These are phyloP conservation scores for Scomberomorus guttatus DNA, from an alignment of 2,797 vertebrate genomes.

Conservation along the genomic window DNA sequence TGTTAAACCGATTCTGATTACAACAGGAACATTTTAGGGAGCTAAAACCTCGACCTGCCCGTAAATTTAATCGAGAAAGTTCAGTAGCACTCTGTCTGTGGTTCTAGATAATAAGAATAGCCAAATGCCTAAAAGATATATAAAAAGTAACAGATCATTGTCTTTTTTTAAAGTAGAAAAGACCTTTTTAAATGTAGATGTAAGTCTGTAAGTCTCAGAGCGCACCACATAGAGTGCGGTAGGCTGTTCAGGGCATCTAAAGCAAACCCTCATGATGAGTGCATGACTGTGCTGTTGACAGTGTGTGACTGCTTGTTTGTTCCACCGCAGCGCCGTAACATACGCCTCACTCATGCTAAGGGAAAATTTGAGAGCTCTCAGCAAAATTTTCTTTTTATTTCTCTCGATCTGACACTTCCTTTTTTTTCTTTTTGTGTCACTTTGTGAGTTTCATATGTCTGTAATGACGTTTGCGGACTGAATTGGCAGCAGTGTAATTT, in stretches of 20 bases:
- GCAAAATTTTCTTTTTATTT: conserved; percentile 32
- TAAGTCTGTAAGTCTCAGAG: neutral
- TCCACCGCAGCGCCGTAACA: conserved; percentile 7
- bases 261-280: conserved; percentile 55
- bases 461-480: conserved; percentile 4
- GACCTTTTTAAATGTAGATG: neutral
- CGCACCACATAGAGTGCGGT: too few relatives aligned
- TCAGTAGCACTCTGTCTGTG: neutral
- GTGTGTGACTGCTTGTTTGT: conserved; percentile 49
- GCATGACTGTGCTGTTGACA: conserved; percentile 52
- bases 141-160: neutral
- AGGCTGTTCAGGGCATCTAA: conserved; percentile 5
- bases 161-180: neutral
- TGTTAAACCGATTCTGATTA: neutral
- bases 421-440: conserved; percentile 22
- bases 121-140: too few relatives aligned
- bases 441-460: conserved; percentile 18
- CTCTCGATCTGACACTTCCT: conserved; percentile 25
- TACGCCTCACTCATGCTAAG: neutral
- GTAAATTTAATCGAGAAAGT: neutral
- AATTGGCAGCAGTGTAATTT: conserved; percentile 18
- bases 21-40: neutral
- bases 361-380: conserved; percentile 22
- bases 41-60: neutral
- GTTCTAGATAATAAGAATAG: neutral